phyloP scores from a whole-genome alignment of 2,113 vertebrate genomes.

The Stigmatopora nigra region DNA sequence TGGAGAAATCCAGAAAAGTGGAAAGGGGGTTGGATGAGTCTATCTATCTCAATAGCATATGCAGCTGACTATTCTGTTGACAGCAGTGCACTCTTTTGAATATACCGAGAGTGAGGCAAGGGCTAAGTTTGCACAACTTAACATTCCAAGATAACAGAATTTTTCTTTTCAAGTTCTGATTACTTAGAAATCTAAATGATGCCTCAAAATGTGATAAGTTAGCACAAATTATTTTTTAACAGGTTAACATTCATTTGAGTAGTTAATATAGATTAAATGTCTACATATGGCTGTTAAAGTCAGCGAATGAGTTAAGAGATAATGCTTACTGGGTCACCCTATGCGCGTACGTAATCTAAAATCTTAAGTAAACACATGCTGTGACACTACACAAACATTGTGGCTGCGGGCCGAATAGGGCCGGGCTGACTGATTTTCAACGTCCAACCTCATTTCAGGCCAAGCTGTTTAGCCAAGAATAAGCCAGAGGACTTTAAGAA shows the following conservation, averaged over 20 bases:
- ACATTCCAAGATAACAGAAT: too few species aligned
- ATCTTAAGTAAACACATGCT: neutral
- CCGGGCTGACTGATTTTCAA: slow-evolving; percentile 1
- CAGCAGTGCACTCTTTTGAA: too few species aligned
- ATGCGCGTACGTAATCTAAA: neutral
- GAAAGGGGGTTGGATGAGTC: slow-evolving; percentile 19
- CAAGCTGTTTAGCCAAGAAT: slow-evolving; percentile 68
- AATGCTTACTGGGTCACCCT: neutral
- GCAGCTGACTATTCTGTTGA: neutral
- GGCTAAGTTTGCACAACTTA: too few species aligned
- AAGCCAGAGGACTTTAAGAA: slow-evolving; percentile 43
- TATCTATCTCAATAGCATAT: slow-evolving; percentile 50
- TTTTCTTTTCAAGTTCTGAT: too few species aligned
- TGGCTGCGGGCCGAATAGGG: slow-evolving; percentile 1
- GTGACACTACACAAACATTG: neutral
- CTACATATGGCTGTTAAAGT: too few species aligned
- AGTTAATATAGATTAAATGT: too few species aligned
- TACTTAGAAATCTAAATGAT: too few species aligned
- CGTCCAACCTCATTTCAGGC: slow-evolving; percentile 8
- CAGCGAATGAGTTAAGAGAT: neutral
- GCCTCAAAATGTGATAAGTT: too few species aligned
- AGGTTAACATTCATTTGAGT: too few species aligned
- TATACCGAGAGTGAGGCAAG: too few species aligned
- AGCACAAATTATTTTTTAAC: too few species aligned
- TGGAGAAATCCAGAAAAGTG: slow-evolving; percentile 48